A percentile compares a stretch with the other conserved stretches of the same genome.
These are phyloP conservation scores for Ianthella basta DNA, from an alignment of 37 sponge, comb jelly and placozoan species.

Conservation along the genomic window DNA sequence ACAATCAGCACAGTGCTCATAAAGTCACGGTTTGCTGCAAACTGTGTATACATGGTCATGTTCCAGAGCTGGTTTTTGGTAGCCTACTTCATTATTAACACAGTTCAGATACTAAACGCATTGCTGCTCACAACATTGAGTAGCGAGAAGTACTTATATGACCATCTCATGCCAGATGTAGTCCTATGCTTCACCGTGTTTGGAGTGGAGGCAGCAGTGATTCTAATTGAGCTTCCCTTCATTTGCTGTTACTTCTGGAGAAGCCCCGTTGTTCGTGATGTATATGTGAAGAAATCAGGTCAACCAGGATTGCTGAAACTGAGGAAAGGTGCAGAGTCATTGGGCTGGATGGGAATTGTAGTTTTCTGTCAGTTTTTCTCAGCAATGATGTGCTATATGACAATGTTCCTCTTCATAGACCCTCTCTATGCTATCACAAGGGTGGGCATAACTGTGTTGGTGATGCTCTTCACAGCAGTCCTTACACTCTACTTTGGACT, in stretches of 20 bases:
- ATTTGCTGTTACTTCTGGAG: background rate
- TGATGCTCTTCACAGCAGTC: background rate
- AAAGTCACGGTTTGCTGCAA: conserved; percentile 10
- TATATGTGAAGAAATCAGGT: background rate
- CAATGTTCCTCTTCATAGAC: conserved; percentile 16
- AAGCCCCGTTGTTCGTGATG: background rate
- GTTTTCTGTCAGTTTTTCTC: background rate
- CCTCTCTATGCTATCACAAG: background rate
- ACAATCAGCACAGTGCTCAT: background rate
- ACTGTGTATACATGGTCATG: conserved; percentile 20
- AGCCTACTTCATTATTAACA: background rate
- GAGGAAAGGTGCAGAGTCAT: background rate
- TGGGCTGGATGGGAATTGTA: conserved; percentile 21
- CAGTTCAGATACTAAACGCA: background rate
- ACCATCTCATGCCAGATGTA: conserved; percentile 1
- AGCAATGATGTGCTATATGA: background rate
- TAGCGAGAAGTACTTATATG: background rate
- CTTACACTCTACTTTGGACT: too few species aligned
- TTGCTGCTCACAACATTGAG: too few species aligned
- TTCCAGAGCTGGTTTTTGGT: background rate
- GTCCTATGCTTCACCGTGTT: background rate
- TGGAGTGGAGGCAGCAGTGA: background rate
- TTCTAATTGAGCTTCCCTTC: conserved; percentile 6
- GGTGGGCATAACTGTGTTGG: background rate
- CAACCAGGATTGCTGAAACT: background rate